Conservation (phyloP, 2,113 vertebrate genomes). For the Salvelinus sp. region DNA sequence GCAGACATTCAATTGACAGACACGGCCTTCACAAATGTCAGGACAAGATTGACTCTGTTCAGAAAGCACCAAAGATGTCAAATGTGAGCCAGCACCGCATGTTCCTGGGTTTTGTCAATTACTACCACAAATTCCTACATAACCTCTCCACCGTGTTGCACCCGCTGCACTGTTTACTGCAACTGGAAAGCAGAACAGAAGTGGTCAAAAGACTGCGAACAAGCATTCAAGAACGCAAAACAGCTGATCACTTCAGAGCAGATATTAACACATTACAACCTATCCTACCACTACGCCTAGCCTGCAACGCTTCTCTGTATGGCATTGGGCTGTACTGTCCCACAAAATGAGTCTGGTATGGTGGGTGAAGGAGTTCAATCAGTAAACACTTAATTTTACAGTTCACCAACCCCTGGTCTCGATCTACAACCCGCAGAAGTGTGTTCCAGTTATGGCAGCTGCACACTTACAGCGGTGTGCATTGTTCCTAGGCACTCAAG, state of each 20-base stretch:
- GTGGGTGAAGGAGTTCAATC: no score
- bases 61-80: background rate
- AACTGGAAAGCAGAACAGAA: background rate
- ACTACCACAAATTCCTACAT: constrained; percentile 21
- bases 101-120: constrained; percentile 20
- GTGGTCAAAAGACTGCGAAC: background rate
- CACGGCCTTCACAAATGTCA: constrained; percentile 12
- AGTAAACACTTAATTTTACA: constrained; percentile 22
- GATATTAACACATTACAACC: constrained; percentile 1
- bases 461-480: constrained; percentile 14
- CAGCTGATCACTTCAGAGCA: background rate
- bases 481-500: constrained; percentile 25
- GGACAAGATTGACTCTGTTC: constrained; percentile 11
- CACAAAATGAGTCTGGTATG: no score
- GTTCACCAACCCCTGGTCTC: constrained; percentile 10
- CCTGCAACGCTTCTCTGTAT: no score
- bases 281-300: no score
- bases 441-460: constrained; percentile 5
- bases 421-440: constrained; percentile 1
- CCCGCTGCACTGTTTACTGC: constrained; percentile 1
- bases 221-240: constrained; percentile 9
- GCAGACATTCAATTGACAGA: constrained; percentile 25
- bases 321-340: no score
- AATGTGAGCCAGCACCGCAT: constrained; percentile 11
- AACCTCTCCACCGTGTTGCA: background rate